These are phyloP conservation scores for Euglossa dilemma DNA, from an alignment of 1,140 invertebrate genomes.

Conservation along the genomic window DNA sequence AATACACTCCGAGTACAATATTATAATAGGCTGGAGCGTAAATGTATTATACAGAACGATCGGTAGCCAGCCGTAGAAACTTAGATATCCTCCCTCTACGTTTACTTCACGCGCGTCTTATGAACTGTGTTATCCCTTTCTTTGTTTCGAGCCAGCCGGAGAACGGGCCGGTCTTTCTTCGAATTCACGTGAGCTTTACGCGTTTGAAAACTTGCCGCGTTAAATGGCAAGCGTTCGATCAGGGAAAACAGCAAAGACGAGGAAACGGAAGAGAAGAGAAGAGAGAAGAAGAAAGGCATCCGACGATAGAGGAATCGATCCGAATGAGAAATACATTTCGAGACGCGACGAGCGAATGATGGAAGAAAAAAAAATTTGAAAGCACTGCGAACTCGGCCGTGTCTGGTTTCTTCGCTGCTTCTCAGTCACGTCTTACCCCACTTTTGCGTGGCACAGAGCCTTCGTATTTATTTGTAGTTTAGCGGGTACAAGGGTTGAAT, in stretches of 20 bases:
- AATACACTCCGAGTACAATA: constrained; percentile 71
- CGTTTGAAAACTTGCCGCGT: not conserved
- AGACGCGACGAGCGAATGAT: not conserved
- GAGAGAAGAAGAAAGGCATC: too few relatives aligned
- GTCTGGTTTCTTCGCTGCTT: constrained; percentile 33
- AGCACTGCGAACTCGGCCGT: constrained; percentile 31
- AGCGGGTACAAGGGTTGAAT: constrained; percentile 69
- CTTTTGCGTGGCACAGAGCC: constrained; percentile 57
- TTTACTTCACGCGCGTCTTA: constrained; percentile 55
- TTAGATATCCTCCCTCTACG: constrained; percentile 57
- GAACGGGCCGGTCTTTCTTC: constrained; percentile 39
- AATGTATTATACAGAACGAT: constrained; percentile 71
- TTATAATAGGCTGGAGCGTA: constrained; percentile 73
- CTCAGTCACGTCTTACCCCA: constrained; percentile 45
- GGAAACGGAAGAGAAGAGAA: too few relatives aligned
- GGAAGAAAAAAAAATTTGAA: not conserved
- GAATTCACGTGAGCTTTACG: constrained; percentile 5
- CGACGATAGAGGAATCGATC: too few relatives aligned
- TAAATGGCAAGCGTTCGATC: not conserved
- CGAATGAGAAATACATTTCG: too few relatives aligned
- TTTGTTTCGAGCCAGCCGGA: constrained; percentile 43
- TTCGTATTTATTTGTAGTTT: constrained; percentile 71
- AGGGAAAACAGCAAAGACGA: not conserved
- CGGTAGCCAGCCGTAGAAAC: constrained; percentile 68
- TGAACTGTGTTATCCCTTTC: constrained; percentile 58